Evolutionary conservation across 2,113 vertebrate genomes (phyloP).

Genomic region (Porphyrio hochstetteri): DNA sequence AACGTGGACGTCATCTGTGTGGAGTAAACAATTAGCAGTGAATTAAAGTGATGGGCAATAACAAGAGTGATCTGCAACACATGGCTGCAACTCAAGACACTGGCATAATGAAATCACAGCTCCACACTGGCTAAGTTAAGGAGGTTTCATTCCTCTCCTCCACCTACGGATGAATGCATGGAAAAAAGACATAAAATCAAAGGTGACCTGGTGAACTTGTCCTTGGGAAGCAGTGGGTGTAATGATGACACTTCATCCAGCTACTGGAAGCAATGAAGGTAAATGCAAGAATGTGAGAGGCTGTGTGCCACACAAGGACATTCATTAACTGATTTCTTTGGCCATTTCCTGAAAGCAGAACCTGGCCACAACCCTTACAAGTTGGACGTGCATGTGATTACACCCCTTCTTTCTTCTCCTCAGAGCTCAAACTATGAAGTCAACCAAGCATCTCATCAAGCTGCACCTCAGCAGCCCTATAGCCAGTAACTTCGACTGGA

Average conservation of each 20-base stretch:
- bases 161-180: background rate
- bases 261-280: conserved; percentile 16
- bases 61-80: conserved; percentile 20
- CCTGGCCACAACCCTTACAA: background rate
- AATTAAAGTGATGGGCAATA: conserved; percentile 15
- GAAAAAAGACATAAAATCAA: background rate
- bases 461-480: background rate
- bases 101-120: conserved; percentile 52
- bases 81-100: conserved; percentile 44
- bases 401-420: background rate
- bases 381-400: too few relatives aligned
- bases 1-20: background rate
- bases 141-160: background rate
- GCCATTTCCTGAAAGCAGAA: background rate
- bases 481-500: background rate
- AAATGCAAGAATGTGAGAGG: background rate
- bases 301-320: background rate
- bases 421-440: background rate
- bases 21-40: conserved; percentile 51
- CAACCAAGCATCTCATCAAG: background rate
- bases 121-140: background rate
- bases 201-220: background rate
- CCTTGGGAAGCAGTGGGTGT: conserved; percentile 13
- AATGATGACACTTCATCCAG: background rate
- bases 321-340: background rate